Base-by-base conservation (phyloP, 2,113 vertebrate species). In the Neopipo cinnamomea region DNA sequence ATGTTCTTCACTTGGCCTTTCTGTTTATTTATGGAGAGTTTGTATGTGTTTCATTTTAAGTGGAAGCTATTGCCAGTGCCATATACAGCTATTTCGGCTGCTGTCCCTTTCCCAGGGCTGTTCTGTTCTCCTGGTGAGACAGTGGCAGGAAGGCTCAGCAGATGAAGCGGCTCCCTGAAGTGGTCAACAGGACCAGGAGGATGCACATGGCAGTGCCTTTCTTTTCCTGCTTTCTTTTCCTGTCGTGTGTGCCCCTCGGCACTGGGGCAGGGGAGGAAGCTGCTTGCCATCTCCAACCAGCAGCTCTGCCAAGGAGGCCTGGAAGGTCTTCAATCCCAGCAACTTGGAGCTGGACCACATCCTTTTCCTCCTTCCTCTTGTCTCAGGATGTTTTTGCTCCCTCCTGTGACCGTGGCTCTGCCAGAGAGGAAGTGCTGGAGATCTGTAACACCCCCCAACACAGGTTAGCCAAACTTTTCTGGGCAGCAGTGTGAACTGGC, bases 291-390 rank as follows among this genome's bases (percentile, higher is more conserved):
- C 23, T 14, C 53, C 3, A 1, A 15, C 2, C 2, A 0, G 46
- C 50, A 83, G 41, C 30, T 84, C 72, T 92, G 79, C 86, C 80
- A 92, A 81, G 55, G 37, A 78, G 35, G 12, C 56, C 61, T 94
- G 92, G 85, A 93, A 94, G 47, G 62, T 44, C 84, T 92, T 93
- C 65, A 92, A 35, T 95, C 56, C 35, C 56, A 63, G 74, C 17
- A 91, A 19, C 55, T 46, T 92, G 76, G 63, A 86, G 23, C n/a
- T 70, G 49, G 55, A 83, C n/a, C 73, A 94, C 74, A 91, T 95
- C 87, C 50, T 72, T 56, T 91, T 91, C 89, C 83, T 90, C 14
- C 27, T 83, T 95, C 59, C 52, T 72, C 31, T 91, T 12, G 0
- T 87, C 62, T 77, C 85, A 90, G 75, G 67, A 91, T 87, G 74